phyloP scores from a whole-genome alignment of 2,797 vertebrate species.

The Linurgus olivaceus region DNA sequence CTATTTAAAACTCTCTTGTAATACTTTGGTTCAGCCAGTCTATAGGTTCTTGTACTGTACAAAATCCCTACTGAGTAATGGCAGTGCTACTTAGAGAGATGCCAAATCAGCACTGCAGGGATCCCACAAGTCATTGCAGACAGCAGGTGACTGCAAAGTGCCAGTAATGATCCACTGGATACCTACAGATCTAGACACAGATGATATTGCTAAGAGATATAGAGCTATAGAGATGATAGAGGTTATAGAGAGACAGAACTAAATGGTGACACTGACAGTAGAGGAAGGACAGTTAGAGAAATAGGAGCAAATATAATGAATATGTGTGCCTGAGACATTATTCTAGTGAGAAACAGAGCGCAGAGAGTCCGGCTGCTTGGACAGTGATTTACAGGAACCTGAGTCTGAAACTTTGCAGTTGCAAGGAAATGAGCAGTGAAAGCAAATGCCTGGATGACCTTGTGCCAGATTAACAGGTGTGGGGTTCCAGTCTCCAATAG shows the following conservation, averaged over 20 bases:
- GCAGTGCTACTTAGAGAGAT: constrained; percentile 42
- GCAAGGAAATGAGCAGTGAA: background rate
- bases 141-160: constrained; percentile 21
- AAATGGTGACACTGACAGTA: background rate
- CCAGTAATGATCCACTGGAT: background rate
- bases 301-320: background rate
- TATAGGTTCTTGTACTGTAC: constrained; percentile 30
- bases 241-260: background rate
- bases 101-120: constrained; percentile 10
- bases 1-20: constrained; percentile 59
- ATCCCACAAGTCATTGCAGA: background rate
- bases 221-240: background rate
- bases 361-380: background rate
- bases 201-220: background rate
- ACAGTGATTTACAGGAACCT: background rate
- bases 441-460: background rate
- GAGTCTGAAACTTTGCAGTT: background rate
- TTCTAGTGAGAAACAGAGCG: background rate
- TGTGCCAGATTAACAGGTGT: background rate
- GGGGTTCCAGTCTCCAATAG: background rate
- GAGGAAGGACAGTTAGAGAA: background rate
- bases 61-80: constrained; percentile 42
- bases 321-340: background rate
- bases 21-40: constrained; percentile 51
- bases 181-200: background rate